These are phyloP conservation scores for Thunnus maccoyii DNA, from an alignment of 2,113 vertebrate species.

Conservation along the genomic window DNA sequence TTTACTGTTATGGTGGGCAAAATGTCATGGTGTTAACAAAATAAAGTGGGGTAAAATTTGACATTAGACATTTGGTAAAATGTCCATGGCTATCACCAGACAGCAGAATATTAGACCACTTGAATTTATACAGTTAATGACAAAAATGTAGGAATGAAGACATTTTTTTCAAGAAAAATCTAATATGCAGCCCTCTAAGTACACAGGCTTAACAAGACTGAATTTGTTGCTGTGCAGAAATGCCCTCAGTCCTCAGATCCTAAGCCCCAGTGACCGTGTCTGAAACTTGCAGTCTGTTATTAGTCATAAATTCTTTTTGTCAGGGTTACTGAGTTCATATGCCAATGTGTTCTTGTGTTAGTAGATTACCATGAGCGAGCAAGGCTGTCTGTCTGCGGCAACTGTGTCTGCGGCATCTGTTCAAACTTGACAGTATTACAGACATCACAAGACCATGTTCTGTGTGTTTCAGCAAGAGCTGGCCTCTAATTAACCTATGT, in stretches of 20 bases:
- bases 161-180: no score
- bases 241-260: slow-evolving; percentile 24
- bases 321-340: slow-evolving; percentile 68
- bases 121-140: no score
- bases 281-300: slow-evolving; percentile 37
- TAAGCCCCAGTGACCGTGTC: slow-evolving; percentile 43
- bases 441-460: background rate
- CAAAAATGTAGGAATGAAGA: no score
- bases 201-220: background rate
- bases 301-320: slow-evolving; percentile 43
- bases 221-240: slow-evolving; percentile 34
- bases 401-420: background rate
- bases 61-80: no score
- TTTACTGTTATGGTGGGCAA: no score
- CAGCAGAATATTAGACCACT: no score
- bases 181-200: background rate
- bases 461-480: background rate
- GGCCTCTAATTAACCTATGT: no score
- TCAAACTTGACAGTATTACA: slow-evolving; percentile 14
- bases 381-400: slow-evolving; percentile 28
- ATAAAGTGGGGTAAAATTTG: no score
- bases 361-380: slow-evolving; percentile 59
- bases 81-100: no score
- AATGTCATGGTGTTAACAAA: no score
- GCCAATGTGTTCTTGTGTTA: slow-evolving; percentile 46